phyloP scores from a whole-genome alignment of 2,888 invertebrate genomes.

The Drosophila neutralis region DNA sequence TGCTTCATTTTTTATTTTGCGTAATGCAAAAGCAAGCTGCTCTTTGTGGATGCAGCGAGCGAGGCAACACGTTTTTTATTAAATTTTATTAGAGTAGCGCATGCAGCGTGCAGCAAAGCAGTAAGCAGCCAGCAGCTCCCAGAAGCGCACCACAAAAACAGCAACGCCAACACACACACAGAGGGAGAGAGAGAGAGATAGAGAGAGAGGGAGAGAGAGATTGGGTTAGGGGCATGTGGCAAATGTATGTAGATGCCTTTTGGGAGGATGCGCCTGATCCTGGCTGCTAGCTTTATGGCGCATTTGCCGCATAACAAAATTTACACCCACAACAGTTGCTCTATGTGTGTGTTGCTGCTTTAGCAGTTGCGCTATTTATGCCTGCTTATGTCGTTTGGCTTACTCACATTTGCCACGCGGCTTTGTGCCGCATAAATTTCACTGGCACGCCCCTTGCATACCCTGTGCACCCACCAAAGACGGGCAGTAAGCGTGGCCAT shows the following conservation, averaged over 20 bases:
- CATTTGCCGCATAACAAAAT: slow-evolving; percentile 77
- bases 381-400: slow-evolving; percentile 79
- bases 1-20: background rate
- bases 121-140: slow-evolving; percentile 34
- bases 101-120: slow-evolving; percentile 46
- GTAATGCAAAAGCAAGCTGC: slow-evolving; percentile 29
- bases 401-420: slow-evolving; percentile 77
- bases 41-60: slow-evolving; percentile 69
- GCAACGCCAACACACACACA: slow-evolving; percentile 3
- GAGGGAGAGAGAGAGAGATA: too few relatives aligned
- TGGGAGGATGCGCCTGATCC: slow-evolving; percentile 53
- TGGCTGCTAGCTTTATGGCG: slow-evolving; percentile 70
- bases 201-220: too few relatives aligned
- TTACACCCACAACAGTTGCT: slow-evolving; percentile 62
- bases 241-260: slow-evolving; percentile 41
- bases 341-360: slow-evolving; percentile 8
- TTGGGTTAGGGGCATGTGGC: background rate
- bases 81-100: slow-evolving; percentile 78
- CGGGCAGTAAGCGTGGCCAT: background rate
- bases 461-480: background rate
- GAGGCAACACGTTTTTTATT: slow-evolving; percentile 77
- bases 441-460: slow-evolving; percentile 45
- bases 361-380: slow-evolving; percentile 63
- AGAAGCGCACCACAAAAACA: slow-evolving; percentile 45
- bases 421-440: slow-evolving; percentile 76